phyloP scores from a whole-genome alignment of 2,888 invertebrate genomes.

The Eristalinus sepulchralis region DNA sequence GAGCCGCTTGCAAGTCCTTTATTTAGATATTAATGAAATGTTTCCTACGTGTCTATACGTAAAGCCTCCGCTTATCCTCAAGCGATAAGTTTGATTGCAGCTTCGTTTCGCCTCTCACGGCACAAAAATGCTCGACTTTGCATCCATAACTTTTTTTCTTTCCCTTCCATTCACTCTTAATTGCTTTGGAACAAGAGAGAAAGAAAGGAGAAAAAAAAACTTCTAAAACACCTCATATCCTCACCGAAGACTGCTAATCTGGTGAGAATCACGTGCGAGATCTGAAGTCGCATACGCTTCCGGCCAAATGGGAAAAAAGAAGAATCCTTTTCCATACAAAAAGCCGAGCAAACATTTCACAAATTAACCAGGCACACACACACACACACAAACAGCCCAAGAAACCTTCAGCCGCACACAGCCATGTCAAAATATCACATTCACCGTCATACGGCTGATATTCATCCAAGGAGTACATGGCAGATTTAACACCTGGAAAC shows the following conservation, averaged over 20 bases:
- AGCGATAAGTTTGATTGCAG: neutral
- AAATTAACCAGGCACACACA: constrained; percentile 40
- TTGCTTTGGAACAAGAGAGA: neutral
- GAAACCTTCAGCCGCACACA: neutral
- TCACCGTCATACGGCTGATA: constrained; percentile 30
- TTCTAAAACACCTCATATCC: neutral
- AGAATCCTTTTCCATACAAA: constrained; percentile 25
- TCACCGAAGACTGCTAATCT: neutral
- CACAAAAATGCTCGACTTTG: neutral
- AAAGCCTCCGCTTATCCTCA: neutral
- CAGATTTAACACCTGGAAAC: constrained; percentile 68
- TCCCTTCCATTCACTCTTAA: neutral
- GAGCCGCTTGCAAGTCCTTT: no score
- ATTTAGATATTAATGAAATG: no score
- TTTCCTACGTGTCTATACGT: neutral
- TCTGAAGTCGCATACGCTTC: neutral
- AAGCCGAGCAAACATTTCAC: constrained; percentile 39
- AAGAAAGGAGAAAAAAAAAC: neutral
- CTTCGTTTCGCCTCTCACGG: neutral
- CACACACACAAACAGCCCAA: neutral
- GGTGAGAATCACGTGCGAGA: neutral
- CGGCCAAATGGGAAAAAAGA: neutral
- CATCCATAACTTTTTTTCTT: neutral
- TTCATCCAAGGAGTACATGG: constrained; percentile 51
- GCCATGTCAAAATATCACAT: constrained; percentile 36